Conservation (phyloP, 2,113 vertebrate species). For the Pedetes capensis region DNA sequence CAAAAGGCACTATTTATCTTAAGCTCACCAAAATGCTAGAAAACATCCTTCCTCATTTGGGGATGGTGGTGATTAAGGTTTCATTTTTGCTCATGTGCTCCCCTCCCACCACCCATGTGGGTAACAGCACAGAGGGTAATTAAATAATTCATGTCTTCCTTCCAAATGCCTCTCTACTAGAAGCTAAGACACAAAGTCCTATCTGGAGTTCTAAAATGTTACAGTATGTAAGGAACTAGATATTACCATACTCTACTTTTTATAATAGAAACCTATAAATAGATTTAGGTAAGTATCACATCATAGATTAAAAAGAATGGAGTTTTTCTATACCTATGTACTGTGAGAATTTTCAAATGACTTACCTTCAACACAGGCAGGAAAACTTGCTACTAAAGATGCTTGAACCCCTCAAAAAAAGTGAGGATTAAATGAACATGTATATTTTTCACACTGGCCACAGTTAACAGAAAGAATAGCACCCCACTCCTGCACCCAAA, state of each 20-base stretch:
- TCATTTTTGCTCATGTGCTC: neutral
- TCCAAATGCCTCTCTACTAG: neutral
- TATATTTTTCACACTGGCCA: neutral
- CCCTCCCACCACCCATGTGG: neutral
- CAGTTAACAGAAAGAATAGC: neutral
- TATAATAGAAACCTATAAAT: neutral
- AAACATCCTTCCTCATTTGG: neutral
- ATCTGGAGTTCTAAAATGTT: neutral
- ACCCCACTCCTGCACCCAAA: too few species aligned
- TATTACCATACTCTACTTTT: rapidly evolving
- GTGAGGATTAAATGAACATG: neutral
- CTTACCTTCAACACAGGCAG: neutral
- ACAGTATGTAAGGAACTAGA: neutral
- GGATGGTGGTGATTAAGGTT: neutral
- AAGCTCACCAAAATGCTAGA: neutral
- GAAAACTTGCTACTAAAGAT: neutral
- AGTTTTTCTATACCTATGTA: neutral
- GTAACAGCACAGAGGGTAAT: neutral
- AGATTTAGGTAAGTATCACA: too few species aligned
- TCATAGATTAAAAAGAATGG: neutral
- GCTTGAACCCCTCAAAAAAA: neutral
- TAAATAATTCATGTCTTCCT: neutral
- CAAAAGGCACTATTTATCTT: neutral
- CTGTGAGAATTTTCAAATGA: neutral
- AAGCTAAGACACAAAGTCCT: neutral